phyloP scores from a whole-genome alignment of 2,797 vertebrate genomes.

The Miichthys miiuy region DNA sequence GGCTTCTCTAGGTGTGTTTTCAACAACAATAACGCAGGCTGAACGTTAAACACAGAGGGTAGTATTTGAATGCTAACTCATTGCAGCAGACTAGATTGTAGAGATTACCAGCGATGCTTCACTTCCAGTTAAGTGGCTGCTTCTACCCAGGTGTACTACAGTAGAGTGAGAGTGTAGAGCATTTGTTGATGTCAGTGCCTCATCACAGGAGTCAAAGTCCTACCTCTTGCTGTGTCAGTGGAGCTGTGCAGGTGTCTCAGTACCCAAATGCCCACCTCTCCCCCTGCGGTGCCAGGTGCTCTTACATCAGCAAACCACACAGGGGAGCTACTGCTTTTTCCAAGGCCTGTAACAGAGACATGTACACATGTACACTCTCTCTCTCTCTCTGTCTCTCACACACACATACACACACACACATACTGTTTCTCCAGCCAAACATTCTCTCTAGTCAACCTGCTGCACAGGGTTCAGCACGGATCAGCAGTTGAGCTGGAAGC shows the following conservation, averaged over 20 bases:
- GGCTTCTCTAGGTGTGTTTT: slow-evolving; percentile 48
- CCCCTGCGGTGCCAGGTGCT: slow-evolving; percentile 67
- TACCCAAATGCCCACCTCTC: slow-evolving; percentile 64
- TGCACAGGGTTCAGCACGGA: slow-evolving; percentile 33
- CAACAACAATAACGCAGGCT: slow-evolving; percentile 27
- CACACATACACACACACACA: slow-evolving; percentile 18
- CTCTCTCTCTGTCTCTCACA: slow-evolving; percentile 26
- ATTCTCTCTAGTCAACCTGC: slow-evolving; percentile 53
- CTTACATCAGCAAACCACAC: slow-evolving; percentile 88
- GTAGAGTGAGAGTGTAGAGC: neutral
- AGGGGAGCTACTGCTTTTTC: slow-evolving; percentile 92
- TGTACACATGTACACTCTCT: slow-evolving; percentile 2
- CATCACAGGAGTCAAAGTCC: neutral
- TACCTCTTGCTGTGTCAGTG: neutral
- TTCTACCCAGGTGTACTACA: neutral
- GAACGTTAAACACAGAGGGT: slow-evolving; percentile 2
- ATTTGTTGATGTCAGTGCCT: neutral
- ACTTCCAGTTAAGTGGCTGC: neutral
- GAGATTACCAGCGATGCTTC: slow-evolving; percentile 1
- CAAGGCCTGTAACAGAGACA: slow-evolving; percentile 68
- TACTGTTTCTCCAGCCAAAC: slow-evolving; percentile 28
- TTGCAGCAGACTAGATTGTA: neutral
- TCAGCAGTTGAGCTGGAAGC: slow-evolving; percentile 25
- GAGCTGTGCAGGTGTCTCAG: slow-evolving; percentile 3
- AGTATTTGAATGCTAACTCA: neutral